Evolutionary conservation across 2,888 invertebrate species (phyloP).

Genomic region (Hoplodrina ambigua): DNA sequence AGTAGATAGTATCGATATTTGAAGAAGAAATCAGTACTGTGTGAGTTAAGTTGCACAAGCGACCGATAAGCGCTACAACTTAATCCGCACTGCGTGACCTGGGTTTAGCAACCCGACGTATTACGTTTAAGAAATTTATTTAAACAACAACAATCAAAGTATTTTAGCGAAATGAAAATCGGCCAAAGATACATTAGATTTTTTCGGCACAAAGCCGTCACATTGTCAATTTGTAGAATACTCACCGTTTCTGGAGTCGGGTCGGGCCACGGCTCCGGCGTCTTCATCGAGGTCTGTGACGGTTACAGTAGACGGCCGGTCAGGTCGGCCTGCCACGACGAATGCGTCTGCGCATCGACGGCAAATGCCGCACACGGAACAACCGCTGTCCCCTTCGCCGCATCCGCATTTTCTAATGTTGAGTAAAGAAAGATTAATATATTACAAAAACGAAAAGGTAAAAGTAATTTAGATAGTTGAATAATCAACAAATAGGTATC

Average conservation of each 20-base stretch:
- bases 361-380: slow-evolving; percentile 97
- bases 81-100: too few species aligned
- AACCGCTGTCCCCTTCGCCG: slow-evolving; percentile 98
- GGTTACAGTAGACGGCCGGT: slow-evolving; percentile 50
- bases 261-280: slow-evolving; percentile 57
- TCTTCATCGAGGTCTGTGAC: slow-evolving; percentile 72
- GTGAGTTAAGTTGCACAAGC: not conserved
- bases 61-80: not conserved
- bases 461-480: too few species aligned
- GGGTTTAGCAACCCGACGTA: too few species aligned
- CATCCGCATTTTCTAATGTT: slow-evolving; percentile 96
- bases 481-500: too few species aligned
- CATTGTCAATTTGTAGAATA: not conserved
- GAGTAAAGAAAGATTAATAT: slow-evolving; percentile 17
- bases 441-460: too few species aligned
- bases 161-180: slow-evolving; percentile 14
- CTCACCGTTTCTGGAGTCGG: slow-evolving; percentile 64
- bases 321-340: slow-evolving; percentile 56
- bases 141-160: too few species aligned
- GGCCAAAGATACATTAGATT: slow-evolving; percentile 8
- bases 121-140: not conserved
- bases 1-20: not conserved
- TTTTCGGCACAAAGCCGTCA: not conserved
- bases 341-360: slow-evolving; percentile 93
- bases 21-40: not conserved